Conservation (phyloP, 1,140 invertebrate species). For the Cylas formicarius region DNA sequence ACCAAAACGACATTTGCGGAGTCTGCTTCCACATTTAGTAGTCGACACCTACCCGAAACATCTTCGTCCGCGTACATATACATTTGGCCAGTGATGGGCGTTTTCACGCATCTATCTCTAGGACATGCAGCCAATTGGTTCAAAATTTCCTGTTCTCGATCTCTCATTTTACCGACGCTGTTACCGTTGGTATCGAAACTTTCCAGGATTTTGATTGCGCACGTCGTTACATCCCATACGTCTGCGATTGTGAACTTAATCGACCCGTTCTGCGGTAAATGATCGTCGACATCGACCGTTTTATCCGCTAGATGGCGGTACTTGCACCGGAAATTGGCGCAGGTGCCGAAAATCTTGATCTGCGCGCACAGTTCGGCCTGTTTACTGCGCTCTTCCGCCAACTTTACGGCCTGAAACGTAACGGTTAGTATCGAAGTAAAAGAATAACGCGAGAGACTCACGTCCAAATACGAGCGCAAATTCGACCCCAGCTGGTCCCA, state of each 20-base stretch:
- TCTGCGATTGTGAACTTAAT: constrained; percentile 33
- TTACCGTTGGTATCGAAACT: constrained; percentile 25
- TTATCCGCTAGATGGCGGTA: constrained; percentile 25
- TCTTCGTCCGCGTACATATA: constrained; percentile 22
- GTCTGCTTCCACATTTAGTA: constrained; percentile 19
- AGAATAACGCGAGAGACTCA: constrained; percentile 5
- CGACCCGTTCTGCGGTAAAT: constrained; percentile 27
- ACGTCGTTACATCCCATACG: constrained; percentile 23
- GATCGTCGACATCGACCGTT: constrained; percentile 20
- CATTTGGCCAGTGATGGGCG: constrained; percentile 3
- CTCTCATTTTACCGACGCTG: constrained; percentile 16
- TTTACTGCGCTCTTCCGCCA: constrained; percentile 20
- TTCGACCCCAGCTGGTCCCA: constrained; percentile 21
- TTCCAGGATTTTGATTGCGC: constrained; percentile 27
- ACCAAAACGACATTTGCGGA: constrained; percentile 18
- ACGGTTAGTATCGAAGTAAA: not conserved
- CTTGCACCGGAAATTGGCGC: constrained; percentile 20
- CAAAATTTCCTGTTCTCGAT: constrained; percentile 5
- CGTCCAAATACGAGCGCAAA: constrained; percentile 17
- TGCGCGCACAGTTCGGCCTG: constrained; percentile 24
- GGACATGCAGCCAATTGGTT: constrained; percentile 6
- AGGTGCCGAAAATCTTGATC: constrained; percentile 31
- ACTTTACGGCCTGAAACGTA: constrained; percentile 19
- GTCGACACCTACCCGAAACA: constrained; percentile 23
- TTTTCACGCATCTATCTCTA: constrained; percentile 6